Conservation (phyloP, 2,113 vertebrate genomes). For the Chaetops frenatus region DNA sequence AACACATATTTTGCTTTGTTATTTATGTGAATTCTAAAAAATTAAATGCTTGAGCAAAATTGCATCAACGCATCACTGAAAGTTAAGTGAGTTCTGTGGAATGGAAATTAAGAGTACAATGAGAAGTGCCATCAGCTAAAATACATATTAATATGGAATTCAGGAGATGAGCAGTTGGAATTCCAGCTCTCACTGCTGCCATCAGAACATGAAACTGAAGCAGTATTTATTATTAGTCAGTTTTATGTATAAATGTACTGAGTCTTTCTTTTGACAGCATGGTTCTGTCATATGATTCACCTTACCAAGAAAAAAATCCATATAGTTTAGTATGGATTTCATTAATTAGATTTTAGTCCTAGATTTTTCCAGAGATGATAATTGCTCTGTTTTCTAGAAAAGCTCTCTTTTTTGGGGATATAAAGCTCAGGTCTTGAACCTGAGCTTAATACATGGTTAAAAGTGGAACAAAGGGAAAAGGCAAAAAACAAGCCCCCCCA, state of each 20-base stretch:
- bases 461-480: background rate
- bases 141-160: background rate
- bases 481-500: accelerated
- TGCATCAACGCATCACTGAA: background rate
- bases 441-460: background rate
- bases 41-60: background rate
- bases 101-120: background rate
- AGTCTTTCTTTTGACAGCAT: background rate
- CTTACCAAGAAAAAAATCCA: background rate
- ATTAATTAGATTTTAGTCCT: background rate
- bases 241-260: background rate
- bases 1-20: background rate
- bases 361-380: background rate
- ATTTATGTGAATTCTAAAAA: background rate
- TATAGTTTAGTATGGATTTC: background rate
- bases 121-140: background rate
- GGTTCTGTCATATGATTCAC: background rate
- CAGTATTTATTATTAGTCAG: constrained; percentile 1
- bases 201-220: background rate
- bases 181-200: background rate
- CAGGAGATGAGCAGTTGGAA: background rate
- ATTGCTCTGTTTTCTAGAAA: background rate
- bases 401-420: background rate
- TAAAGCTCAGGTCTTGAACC: background rate
- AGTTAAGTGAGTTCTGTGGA: background rate